Base-by-base conservation (phyloP, 2,888 invertebrate genomes). In the Cephus runcator region DNA sequence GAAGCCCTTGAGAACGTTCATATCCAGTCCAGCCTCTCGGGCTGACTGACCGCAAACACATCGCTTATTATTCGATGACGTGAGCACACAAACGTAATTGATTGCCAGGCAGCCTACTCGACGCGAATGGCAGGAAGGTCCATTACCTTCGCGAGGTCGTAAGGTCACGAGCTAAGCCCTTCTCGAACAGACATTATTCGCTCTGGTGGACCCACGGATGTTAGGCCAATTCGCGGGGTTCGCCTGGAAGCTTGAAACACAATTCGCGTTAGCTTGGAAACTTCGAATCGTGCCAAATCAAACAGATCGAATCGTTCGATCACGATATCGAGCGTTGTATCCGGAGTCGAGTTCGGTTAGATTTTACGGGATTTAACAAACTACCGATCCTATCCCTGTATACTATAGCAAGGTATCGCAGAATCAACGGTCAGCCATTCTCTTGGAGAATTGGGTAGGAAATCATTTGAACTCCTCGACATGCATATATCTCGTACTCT, bases 61-160 rank as follows among this genome's bases (percentile, higher is more conserved):
- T 71, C 31, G 31, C 31, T 71, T 34, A 71, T 71, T 71, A 34
- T 71, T 33, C 71, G 71, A 71, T 71, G 71, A 71, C 71, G 33
- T 34, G 71, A 71, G 71, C 71, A 71, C 33, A 34, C 71, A 71
- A 71, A 71, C 11, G 33, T 34, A 71, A 33, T 34, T 71, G 71
- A 71, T 71, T 71, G 71, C 71, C 71, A 31, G 9, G 23, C 56
- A 23, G 3, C 33, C 71, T 71, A 34, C 33, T 31, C 71, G 30
- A 71, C 71, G 15, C 31, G 71, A 71, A 71, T 34, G 30, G 33
- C 11, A n/a, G 31, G 30, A 71, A 71, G 56, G 33, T 71, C 30
- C 71, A 71, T 71, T 71, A 71, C 33, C 56, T 56, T 56, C 23
- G 56, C 56, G 23, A 56, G 56, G 56, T 56, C 56, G 56, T 56